Conservation (phyloP, 1,140 invertebrate species). For the Teleogryllus occipitalis region DNA sequence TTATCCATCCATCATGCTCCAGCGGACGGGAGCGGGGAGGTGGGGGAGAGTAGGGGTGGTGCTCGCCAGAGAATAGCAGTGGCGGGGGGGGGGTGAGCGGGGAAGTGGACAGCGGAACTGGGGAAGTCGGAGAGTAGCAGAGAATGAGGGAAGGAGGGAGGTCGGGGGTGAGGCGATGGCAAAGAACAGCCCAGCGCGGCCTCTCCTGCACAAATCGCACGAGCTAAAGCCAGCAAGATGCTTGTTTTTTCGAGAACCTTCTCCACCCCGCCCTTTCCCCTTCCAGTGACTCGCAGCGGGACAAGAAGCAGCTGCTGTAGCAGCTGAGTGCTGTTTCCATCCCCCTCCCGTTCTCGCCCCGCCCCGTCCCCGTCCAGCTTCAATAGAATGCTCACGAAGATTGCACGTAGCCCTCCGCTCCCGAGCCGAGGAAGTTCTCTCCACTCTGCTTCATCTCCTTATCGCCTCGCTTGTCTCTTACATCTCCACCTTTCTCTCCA, state of each 20-base stretch:
- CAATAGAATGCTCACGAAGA: background rate
- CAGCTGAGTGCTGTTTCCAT: background rate
- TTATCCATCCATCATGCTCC: background rate
- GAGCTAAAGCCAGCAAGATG: background rate
- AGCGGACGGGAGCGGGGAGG: too few species aligned
- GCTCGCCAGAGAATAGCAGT: background rate
- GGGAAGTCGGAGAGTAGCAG: background rate
- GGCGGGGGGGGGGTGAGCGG: too few species aligned
- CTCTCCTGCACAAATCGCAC: background rate
- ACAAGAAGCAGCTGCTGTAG: background rate
- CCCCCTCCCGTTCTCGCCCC: background rate
- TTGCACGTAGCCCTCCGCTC: background rate
- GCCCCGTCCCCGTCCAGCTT: background rate
- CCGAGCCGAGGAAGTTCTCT: background rate
- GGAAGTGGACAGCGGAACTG: background rate
- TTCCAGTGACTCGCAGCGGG: background rate
- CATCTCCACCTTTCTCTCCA: too few species aligned
- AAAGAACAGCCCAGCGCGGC: background rate
- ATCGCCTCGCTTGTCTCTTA: too few species aligned
- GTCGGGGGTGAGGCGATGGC: background rate
- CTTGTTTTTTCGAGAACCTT: background rate
- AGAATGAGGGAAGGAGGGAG: background rate
- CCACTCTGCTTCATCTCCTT: background rate
- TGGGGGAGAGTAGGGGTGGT: background rate
- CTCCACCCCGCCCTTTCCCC: too few species aligned